phyloP scores from a whole-genome alignment of 2,888 invertebrate genomes.

The Microctonus brassicae region DNA sequence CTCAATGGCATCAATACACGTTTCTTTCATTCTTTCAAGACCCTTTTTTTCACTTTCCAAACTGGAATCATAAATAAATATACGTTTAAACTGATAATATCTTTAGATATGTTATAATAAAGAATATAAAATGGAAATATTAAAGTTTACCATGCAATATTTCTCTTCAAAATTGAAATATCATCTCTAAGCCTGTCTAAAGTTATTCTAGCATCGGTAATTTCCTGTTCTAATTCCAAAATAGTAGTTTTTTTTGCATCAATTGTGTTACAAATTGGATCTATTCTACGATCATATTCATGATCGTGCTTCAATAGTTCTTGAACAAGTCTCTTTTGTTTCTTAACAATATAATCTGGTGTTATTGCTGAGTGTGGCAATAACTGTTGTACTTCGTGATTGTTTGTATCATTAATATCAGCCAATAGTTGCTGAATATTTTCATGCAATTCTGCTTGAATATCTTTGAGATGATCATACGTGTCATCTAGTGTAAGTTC shows the following conservation, averaged over 20 bases:
- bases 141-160: conserved; percentile 54
- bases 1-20: conserved; percentile 44
- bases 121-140: no score
- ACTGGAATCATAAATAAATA: conserved; percentile 43
- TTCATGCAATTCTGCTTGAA: conserved; percentile 40
- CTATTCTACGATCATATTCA: conserved; percentile 46
- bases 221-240: conserved; percentile 48
- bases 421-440: conserved; percentile 49
- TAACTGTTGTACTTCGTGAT: conserved; percentile 45
- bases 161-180: conserved; percentile 43
- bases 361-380: background rate
- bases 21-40: conserved; percentile 55
- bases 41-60: conserved; percentile 52
- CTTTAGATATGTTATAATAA: no score
- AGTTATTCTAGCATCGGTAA: conserved; percentile 40
- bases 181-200: conserved; percentile 34
- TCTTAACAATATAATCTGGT: conserved; percentile 45
- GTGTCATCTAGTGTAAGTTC: conserved; percentile 58
- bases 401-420: conserved; percentile 30
- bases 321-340: conserved; percentile 44
- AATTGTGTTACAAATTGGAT: conserved; percentile 51
- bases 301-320: conserved; percentile 46
- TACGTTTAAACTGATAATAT: no score
- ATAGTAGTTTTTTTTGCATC: conserved; percentile 52
- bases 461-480: conserved; percentile 50